These are phyloP conservation scores for Epinephelus lanceolatus DNA, from an alignment of 2,113 vertebrate genomes.

Conservation along the genomic window DNA sequence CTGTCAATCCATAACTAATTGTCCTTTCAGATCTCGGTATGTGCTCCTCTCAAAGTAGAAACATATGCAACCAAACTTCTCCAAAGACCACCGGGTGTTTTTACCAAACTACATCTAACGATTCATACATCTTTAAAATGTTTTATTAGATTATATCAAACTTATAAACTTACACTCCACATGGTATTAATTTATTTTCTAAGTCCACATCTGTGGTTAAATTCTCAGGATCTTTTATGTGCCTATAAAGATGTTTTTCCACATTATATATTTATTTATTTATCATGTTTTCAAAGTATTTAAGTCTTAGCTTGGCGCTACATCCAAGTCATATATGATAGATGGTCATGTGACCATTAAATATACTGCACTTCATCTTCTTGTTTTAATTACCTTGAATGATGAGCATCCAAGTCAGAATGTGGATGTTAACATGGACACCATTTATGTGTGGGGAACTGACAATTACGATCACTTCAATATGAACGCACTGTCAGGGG, in stretches of 20 bases:
- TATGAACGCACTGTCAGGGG: too few species aligned
- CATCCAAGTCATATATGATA: neutral
- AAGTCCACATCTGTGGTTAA: neutral
- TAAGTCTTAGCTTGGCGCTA: neutral
- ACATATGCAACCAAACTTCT: neutral
- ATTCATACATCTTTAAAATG: neutral
- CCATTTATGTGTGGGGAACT: too few species aligned
- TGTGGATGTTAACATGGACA: too few species aligned
- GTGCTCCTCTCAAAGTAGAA: neutral
- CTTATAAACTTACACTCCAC: neutral
- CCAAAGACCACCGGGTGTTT: neutral
- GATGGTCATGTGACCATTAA: too few species aligned
- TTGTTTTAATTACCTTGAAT: too few species aligned
- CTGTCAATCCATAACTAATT: too few species aligned
- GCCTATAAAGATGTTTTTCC: neutral
- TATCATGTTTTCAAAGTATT: neutral
- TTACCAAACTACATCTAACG: neutral
- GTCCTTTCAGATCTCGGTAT: neutral
- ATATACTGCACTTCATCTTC: too few species aligned
- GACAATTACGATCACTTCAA: too few species aligned
- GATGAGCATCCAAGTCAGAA: too few species aligned
- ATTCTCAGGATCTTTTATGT: neutral
- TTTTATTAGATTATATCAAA: neutral
- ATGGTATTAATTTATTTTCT: neutral
- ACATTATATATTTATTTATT: too few species aligned